phyloP scores from a whole-genome alignment of 2,113 vertebrate genomes.

The Ancistrus triradiatus region DNA sequence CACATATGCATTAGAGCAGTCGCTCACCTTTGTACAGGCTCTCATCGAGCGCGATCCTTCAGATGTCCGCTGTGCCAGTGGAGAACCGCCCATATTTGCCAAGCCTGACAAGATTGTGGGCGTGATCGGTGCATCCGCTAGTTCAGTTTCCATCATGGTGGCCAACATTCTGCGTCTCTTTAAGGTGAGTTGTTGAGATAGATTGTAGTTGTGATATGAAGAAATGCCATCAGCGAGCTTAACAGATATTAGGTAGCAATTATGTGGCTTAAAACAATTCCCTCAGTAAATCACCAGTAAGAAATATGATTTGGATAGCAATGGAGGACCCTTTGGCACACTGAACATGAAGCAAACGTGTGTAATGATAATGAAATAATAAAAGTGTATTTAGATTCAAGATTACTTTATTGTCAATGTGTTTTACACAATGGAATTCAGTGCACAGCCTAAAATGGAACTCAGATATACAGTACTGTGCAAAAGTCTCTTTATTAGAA shows the following conservation, averaged over 20 bases:
- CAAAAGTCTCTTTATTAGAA: too few relatives aligned
- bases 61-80: slow-evolving; percentile 89
- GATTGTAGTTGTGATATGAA: background rate
- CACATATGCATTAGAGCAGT: slow-evolving; percentile 90
- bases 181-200: slow-evolving; percentile 75
- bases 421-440: too few relatives aligned
- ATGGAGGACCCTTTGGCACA: background rate
- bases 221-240: too few relatives aligned
- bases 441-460: too few relatives aligned
- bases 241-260: too few relatives aligned
- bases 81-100: slow-evolving; percentile 87
- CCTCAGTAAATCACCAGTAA: background rate
- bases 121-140: slow-evolving; percentile 92
- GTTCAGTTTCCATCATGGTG: slow-evolving; percentile 97
- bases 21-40: slow-evolving; percentile 92
- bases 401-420: too few relatives aligned
- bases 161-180: slow-evolving; percentile 97
- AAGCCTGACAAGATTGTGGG: slow-evolving; percentile 96
- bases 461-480: too few relatives aligned
- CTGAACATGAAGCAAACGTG: too few relatives aligned
- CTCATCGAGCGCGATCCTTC: slow-evolving; percentile 91
- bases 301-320: background rate
- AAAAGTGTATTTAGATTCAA: too few relatives aligned
- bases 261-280: too few relatives aligned
- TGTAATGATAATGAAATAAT: too few relatives aligned